Evolutionary conservation across 2,888 invertebrate genomes (phyloP).

Genomic region (Syrphus vitripennis): DNA sequence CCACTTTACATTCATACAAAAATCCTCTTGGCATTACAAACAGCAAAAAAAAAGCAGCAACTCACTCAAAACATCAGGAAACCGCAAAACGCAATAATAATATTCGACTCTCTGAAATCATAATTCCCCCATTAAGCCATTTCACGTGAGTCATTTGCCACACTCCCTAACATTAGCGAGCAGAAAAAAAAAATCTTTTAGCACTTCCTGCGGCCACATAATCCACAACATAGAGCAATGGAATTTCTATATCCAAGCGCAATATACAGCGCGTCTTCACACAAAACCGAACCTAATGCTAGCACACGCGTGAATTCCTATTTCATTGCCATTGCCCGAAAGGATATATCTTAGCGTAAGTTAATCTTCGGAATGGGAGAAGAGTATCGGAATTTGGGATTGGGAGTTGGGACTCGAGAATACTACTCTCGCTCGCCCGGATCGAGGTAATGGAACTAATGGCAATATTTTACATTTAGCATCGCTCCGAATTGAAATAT

Average conservation of each 20-base stretch:
- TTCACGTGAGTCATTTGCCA: slow-evolving; percentile 54
- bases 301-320: slow-evolving; percentile 54
- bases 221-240: slow-evolving; percentile 23
- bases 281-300: slow-evolving; percentile 38
- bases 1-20: slow-evolving; percentile 13
- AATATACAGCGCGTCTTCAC: background rate
- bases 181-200: slow-evolving; percentile 45
- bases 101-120: slow-evolving; percentile 31
- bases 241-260: slow-evolving; percentile 25
- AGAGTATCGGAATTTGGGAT: background rate
- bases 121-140: slow-evolving; percentile 56
- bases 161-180: slow-evolving; percentile 39
- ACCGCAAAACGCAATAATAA: slow-evolving; percentile 18
- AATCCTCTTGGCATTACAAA: background rate
- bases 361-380: slow-evolving; percentile 19
- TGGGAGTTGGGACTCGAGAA: background rate
- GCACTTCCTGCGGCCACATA: slow-evolving; percentile 59
- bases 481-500: slow-evolving; percentile 70
- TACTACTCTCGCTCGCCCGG: slow-evolving; percentile 26
- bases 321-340: slow-evolving; percentile 23
- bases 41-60: background rate
- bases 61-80: slow-evolving; percentile 5
- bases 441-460: slow-evolving; percentile 65
- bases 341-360: slow-evolving; percentile 16
- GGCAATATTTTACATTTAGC: slow-evolving; percentile 71